Percentiles rank a stretch among this genome's conserved stretches.
Evolutionary conservation across 1,140 invertebrate genomes (phyloP).

Genomic region (Microvelia longipes): DNA sequence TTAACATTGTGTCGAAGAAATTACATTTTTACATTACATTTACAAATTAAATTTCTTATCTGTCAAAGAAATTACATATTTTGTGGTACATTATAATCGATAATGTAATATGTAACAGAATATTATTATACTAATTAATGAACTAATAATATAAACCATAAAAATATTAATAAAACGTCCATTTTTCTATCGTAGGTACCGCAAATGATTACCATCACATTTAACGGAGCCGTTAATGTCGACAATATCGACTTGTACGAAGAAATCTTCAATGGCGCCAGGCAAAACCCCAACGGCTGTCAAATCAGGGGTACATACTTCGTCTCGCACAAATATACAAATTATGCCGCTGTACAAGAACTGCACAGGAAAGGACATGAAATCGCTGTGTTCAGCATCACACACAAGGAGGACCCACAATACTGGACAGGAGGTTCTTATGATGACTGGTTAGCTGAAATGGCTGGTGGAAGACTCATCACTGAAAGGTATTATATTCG

Average conservation of each 20-base stretch:
- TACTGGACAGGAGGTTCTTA: slow-evolving; percentile 78
- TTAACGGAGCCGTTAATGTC: slow-evolving; percentile 86
- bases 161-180: too few species aligned
- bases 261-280: slow-evolving; percentile 70
- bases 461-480: slow-evolving; percentile 80
- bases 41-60: too few species aligned
- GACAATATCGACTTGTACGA: slow-evolving; percentile 87
- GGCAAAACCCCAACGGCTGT: slow-evolving; percentile 83
- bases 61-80: too few species aligned
- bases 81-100: too few species aligned
- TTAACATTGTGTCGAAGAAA: too few species aligned
- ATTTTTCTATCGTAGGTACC: too few species aligned
- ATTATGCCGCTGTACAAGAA: slow-evolving; percentile 82
- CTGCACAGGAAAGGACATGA: slow-evolving; percentile 83
- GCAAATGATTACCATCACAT: slow-evolving; percentile 87
- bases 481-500: slow-evolving; percentile 53
- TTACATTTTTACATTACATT: too few species aligned
- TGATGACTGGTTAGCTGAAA: slow-evolving; percentile 87
- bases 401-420: slow-evolving; percentile 75
- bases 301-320: slow-evolving; percentile 89
- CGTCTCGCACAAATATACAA: slow-evolving; percentile 88
- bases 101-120: too few species aligned
- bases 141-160: too few species aligned
- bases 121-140: too few species aligned
- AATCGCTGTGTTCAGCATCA: slow-evolving; percentile 84